Base-by-base conservation (phyloP, 2,888 invertebrate genomes). In the Aporophyla nigra region DNA sequence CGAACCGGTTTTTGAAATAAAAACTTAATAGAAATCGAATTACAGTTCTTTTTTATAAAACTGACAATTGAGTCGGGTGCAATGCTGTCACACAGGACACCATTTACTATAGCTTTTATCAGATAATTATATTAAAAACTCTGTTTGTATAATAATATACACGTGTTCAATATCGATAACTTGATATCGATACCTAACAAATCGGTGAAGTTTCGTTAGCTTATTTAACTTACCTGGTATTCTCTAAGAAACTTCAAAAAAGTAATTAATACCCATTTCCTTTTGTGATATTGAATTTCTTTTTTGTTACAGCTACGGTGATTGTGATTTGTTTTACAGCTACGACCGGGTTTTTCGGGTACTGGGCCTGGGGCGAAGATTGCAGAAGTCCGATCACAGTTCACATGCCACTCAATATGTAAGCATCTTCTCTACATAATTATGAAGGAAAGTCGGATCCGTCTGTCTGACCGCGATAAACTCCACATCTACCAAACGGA, bases 301-400 rank as follows among this genome's bases (percentile, higher is more conserved):
- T 70, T 58, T 71, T 84, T 71, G n/a, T 90, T 90, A n/a, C 90
- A 95, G 96, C 92, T 0, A 94, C 93, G 92, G 33, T 83, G 0
- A 84, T 92, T 0, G 94, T 94, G 0, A 51, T 93, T 2, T 0
- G 87, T 0, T 81, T 91, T 1, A 85, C 92, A 0, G 79, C 87
- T 6, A 67, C 88, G 0, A 91, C 92, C 0, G 96, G 96, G 0
- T 93, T 95, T 75, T 92, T 94, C 9, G 96, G 96, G 0, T 96
- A 95, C 46, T 95, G 93, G 94, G 94, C 92, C 0, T 95, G 93
- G 92, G 95, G 95, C 0, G 95, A 95, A 63, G 16, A 71, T 0
- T 94, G 94, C 43, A 82, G 61, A 10, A 93, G 93, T 12, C 95
- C 95, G 0, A 90, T 95, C 19, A 95, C 93, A 0, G 80, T 90